Evolutionary conservation across 1,140 invertebrate genomes (phyloP).

Genomic region (Tyrophagus putrescentiae): DNA sequence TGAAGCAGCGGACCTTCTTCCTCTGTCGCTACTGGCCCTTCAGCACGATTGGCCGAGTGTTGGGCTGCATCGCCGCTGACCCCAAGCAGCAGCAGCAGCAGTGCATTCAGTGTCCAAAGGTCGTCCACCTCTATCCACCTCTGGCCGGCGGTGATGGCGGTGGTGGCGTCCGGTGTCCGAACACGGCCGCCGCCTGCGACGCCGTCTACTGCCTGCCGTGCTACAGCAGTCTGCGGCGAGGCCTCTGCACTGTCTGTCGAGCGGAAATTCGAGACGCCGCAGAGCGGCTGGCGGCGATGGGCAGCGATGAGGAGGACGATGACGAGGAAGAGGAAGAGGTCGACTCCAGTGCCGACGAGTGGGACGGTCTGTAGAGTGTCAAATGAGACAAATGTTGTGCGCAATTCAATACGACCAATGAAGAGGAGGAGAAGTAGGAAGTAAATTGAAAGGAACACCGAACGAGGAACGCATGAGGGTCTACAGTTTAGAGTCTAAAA

Average conservation of each 20-base stretch:
- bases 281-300: too few species aligned
- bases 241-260: neutral
- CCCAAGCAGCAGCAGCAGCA: too few species aligned
- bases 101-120: too few species aligned
- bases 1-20: too few species aligned
- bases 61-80: too few species aligned
- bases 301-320: neutral
- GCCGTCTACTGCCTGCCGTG: neutral
- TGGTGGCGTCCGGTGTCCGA: neutral
- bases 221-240: neutral
- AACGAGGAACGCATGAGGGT: neutral
- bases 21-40: too few species aligned
- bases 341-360: neutral
- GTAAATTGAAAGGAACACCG: constrained; percentile 4
- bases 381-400: constrained; percentile 13
- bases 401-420: constrained; percentile 29
- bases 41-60: too few species aligned
- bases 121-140: too few species aligned
- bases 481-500: constrained; percentile 27
- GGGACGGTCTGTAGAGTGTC: neutral
- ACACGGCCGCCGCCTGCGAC: neutral
- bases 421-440: constrained; percentile 32
- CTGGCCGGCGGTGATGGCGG: neutral
- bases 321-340: neutral
- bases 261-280: neutral